Base-by-base conservation (phyloP, 1,140 invertebrate genomes). In the Charaxes varanes region DNA sequence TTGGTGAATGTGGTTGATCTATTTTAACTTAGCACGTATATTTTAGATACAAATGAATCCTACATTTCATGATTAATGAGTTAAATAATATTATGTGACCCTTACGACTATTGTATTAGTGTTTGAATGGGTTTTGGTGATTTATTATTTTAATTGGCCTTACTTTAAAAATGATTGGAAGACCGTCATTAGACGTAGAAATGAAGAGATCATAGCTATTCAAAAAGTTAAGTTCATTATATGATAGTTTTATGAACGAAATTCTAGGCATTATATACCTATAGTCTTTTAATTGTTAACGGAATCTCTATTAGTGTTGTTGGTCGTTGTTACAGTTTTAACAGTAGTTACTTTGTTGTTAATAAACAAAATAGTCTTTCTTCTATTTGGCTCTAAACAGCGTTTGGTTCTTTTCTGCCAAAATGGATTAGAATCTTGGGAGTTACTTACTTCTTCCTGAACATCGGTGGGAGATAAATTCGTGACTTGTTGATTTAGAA, bases 301-400 rank as follows among this genome's bases (percentile, higher is more conserved):
- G 12, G 53, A 61, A 18, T 27, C 23, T 15, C 37, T 23, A 34
- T 38, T 51, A 35, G 34, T 44, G 6, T 13, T 17, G 45, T 44
- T 59, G 30, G 48, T 43, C 52, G 45, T 63, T 12, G 53, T 55
- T 43, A 62, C 37, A 21, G 68, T 57, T 59, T 62, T 64, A 12
- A 63, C 62, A 23, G 35, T 35, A 32, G 64, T 68, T 47, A 74
- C 51, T 63, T 79, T 84, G 45, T 84, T 84, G 64, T 84, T 81
- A 23, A 84, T 81, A 35, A 76, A 72, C 24, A 84, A 38, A 50
- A 84, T 84, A 32, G 80, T 84, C 62, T 79, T 84, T 41, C 80
- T 58, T 62, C 80, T 72, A 48, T 81, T 84, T 6, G 80, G 76
- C 34, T 84, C 77, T 43, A 81, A 45, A 30, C 51, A 57, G 47